Evolutionary conservation across 2,113 vertebrate species (phyloP).

Genomic region (Apodemus speciosus): DNA sequence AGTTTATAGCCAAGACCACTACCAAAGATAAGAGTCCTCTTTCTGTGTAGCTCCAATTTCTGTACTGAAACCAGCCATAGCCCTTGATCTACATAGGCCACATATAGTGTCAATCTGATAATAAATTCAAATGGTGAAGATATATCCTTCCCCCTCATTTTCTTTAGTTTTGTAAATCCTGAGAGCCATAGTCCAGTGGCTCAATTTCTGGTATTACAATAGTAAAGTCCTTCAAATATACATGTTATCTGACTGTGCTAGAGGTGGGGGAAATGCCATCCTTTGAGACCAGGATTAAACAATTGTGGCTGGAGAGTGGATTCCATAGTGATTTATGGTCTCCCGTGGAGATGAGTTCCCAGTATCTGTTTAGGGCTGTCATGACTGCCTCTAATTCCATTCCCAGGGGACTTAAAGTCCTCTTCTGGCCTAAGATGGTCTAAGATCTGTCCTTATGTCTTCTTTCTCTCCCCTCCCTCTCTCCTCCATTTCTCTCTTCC

Average conservation of each 20-base stretch:
- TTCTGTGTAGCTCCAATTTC: not conserved
- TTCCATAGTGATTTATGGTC: not conserved
- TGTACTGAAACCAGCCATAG: not conserved
- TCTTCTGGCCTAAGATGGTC: not conserved
- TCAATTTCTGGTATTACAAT: not conserved
- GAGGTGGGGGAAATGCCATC: not conserved
- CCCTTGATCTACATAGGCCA: not conserved
- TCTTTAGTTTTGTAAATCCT: not conserved
- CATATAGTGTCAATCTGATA: not conserved
- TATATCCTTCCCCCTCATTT: not conserved
- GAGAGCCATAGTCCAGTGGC: no score
- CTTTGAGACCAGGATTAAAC: not conserved
- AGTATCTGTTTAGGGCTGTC: not conserved
- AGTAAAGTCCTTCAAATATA: not conserved
- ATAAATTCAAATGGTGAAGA: not conserved
- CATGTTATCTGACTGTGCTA: not conserved
- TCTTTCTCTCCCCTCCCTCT: not conserved
- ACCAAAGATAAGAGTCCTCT: not conserved
- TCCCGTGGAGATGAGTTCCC: not conserved
- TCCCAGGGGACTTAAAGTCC: not conserved
- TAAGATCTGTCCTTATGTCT: not conserved
- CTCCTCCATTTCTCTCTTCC: not conserved
- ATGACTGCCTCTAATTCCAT: not conserved
- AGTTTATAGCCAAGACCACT: slow-evolving; percentile 34
- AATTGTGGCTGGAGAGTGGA: not conserved